Base-by-base conservation (phyloP, 2,888 invertebrate species). In the Acanthosepion lycidas region DNA sequence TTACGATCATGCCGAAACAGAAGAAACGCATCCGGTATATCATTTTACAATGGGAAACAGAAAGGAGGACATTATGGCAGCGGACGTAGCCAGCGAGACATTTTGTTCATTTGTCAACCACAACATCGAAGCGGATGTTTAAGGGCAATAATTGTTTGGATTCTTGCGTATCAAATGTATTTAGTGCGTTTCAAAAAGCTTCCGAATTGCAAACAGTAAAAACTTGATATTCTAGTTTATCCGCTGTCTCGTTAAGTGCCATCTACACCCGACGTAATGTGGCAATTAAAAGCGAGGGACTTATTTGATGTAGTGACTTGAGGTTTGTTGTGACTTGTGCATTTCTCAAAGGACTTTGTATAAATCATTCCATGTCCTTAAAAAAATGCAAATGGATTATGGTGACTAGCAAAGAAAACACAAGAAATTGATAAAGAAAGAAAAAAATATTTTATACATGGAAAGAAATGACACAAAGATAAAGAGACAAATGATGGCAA, bases 111-210 rank as follows among this genome's bases (percentile, higher is more conserved):
- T 78, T 78, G 78, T 78, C 78, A 78, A 78, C 78, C 78, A 23
- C 78, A 78, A 78, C 78, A 78, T 78, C 78, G 78, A 78, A 78
- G n/a, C 78, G 78, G 78, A 78, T 78, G 78, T 78, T 78, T 78
- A 78, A 78, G 78, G 78, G 78, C 78, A 78, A 78, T 78, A 78
- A 78, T 78, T 78, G 78, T 78, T 78, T 78, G n/a, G 78, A 33
- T n/a, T n/a, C 78, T 33, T 33, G 33, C 78, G 78, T 78, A 78
- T 78, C 78, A 78, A 78, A 78, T 78, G 78, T 78, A 33, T 78
- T 78, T 78, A 33, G 78, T 78, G 78, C 78, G 78, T 78, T 78
- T 78, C 78, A 33, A 33, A 78, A 78, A 15, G n/a, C 15, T 78
- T 78, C 78, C 78, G 33, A 78, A 78, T 33, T 78, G 78, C n/a